These are phyloP conservation scores for Bos javanicus DNA, from an alignment of 2,113 vertebrate genomes.

Conservation along the genomic window DNA sequence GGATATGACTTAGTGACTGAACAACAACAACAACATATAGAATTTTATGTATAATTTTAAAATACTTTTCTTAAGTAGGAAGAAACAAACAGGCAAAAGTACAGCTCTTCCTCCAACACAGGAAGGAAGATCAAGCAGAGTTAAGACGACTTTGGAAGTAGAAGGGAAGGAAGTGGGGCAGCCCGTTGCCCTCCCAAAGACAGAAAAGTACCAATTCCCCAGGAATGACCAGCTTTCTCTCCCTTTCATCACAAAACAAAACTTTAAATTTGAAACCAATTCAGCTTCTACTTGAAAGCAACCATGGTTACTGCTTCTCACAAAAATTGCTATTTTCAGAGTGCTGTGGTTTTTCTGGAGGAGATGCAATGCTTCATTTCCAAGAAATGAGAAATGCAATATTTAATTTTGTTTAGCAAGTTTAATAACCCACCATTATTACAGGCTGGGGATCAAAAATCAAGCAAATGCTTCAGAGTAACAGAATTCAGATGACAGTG, in stretches of 20 bases:
- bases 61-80: not conserved
- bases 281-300: not conserved
- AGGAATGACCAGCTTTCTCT: not conserved
- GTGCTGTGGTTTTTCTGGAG: not conserved
- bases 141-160: not conserved
- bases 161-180: not conserved
- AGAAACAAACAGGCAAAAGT: not conserved
- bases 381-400: slow-evolving; percentile 35
- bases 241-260: not conserved
- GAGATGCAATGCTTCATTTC: slow-evolving; percentile 31
- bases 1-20: not conserved
- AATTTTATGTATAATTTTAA: not conserved
- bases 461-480: not conserved
- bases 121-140: not conserved
- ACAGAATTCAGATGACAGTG: not conserved
- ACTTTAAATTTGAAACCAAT: not conserved
- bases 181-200: not conserved
- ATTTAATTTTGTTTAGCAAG: slow-evolving; percentile 1
- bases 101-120: not conserved
- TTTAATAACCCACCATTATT: not conserved
- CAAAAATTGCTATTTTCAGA: slow-evolving; percentile 39
- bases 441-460: not conserved
- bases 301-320: slow-evolving; percentile 50
- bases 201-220: not conserved
- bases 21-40: not conserved